A percentile compares a stretch with the other conserved stretches of the same genome.
Evolutionary conservation across 2,797 vertebrate species (phyloP).

Genomic region (Siniperca undulata): DNA sequence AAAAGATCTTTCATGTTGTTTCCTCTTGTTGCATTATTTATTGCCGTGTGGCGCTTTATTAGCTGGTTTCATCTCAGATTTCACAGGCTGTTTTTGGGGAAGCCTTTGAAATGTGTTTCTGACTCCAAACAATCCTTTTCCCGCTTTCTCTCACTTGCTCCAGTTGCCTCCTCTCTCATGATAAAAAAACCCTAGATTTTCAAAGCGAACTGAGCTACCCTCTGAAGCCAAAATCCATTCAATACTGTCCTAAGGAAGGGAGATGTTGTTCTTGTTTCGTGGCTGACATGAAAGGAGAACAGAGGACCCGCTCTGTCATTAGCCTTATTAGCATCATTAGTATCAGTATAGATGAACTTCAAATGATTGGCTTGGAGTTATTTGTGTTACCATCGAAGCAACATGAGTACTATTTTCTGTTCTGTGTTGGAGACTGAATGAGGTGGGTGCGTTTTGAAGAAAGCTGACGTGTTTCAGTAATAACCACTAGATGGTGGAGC

Average conservation of each 20-base stretch:
- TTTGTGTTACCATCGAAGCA: slow-evolving; percentile 70
- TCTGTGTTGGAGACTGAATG: slow-evolving; percentile 35
- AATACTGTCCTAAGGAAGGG: slow-evolving; percentile 76
- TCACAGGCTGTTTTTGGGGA: slow-evolving; percentile 79
- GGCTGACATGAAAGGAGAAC: slow-evolving; percentile 77
- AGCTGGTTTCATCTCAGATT: slow-evolving; percentile 82
- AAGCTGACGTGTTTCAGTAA: slow-evolving; percentile 30
- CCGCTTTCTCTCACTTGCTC: slow-evolving; percentile 71
- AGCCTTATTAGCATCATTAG: slow-evolving; percentile 82
- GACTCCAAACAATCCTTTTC: slow-evolving; percentile 81
- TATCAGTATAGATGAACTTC: slow-evolving; percentile 72
- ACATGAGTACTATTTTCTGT: slow-evolving; percentile 58
- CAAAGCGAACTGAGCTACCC: slow-evolving; percentile 71
- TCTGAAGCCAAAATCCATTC: slow-evolving; percentile 77
- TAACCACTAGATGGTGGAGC: slow-evolving; percentile 78
- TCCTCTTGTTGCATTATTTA: slow-evolving; percentile 86
- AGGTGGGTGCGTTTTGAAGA: slow-evolving; percentile 19
- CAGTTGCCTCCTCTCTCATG: slow-evolving; percentile 69
- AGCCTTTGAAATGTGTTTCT: slow-evolving; percentile 84
- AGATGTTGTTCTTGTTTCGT: slow-evolving; percentile 73
- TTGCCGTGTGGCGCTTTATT: slow-evolving; percentile 82
- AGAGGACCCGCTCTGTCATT: slow-evolving; percentile 75
- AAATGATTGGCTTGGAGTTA: slow-evolving; percentile 78
- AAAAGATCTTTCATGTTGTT: slow-evolving; percentile 85
- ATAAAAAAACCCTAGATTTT: slow-evolving; percentile 65